Base-by-base conservation (phyloP, 2,113 vertebrate species). In the Rhinoderma darwinii region DNA sequence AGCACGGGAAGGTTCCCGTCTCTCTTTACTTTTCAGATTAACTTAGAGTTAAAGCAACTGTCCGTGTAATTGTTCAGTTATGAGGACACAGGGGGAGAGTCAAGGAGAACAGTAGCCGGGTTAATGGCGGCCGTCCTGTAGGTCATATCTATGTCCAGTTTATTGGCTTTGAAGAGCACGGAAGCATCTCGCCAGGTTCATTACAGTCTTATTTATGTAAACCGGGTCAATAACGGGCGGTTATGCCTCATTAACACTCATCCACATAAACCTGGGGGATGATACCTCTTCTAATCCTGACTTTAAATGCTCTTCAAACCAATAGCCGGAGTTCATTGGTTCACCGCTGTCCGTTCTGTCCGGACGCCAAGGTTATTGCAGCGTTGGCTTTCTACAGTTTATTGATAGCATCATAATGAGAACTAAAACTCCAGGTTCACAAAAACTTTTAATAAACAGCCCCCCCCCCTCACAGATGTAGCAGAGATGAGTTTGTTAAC, bases 41-140 rank as follows among this genome's bases (percentile, higher is more conserved):
- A 17, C 30, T 51, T 47, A 30, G 72, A 44, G 25, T n/a, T 84
- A 73, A 74, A 73, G 68, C 43, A 51, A 54, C 82, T 27, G n/a
- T 30, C 50, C 74, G 83, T 84, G 83, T 84, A 76, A 84, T 84
- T 84, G 83, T 2, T 30, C 37, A n/a, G 72, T 84, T 84, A 76
- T 11, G 82, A 84, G 51, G 83, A 76, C 83, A 61, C 54, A 14
- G 43, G 17, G 51, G 83, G 83, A 84, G 83, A 84, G 83, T 76
- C 37, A 43, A 10, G 7, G 47, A 37, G 50, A 8, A 6, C 5
- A 43, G 25, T 27, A 73, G 70, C 10, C 30, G 14, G 43, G 83
- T 20, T 84, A 84, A 61, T 84, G 66, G 83, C 17, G 35, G 37
- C 72, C 41, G 27, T 77, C 56, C 73, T 50, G 25, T 27, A 85